Conservation (phyloP, 2,797 vertebrate genomes). For the Karalla daura region DNA sequence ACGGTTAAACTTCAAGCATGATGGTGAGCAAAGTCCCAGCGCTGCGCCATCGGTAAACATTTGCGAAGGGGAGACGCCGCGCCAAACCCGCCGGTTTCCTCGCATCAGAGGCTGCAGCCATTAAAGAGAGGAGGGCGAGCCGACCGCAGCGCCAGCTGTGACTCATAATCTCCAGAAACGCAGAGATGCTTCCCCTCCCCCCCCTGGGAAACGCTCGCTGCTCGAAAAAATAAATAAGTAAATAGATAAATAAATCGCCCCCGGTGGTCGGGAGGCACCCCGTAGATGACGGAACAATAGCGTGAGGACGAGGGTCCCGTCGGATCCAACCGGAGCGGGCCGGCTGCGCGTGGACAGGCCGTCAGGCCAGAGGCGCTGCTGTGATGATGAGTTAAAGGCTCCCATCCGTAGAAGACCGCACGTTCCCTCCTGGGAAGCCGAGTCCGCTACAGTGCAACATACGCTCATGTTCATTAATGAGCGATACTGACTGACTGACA, state of each 20-base stretch:
- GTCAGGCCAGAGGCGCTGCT: too few species aligned
- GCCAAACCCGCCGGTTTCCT: neutral
- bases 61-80: conserved; percentile 35
- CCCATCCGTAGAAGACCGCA: neutral
- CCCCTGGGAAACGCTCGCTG: conserved; percentile 29
- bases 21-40: conserved; percentile 6
- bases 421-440: neutral
- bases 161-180: conserved; percentile 61
- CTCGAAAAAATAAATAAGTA: too few species aligned
- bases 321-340: conserved; percentile 2
- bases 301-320: neutral
- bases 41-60: conserved; percentile 41
- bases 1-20: conserved; percentile 9
- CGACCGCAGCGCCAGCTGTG: conserved; percentile 48
- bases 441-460: neutral
- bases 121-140: conserved; percentile 45
- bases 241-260: too few species aligned
- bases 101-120: conserved; percentile 28
- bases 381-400: conserved; percentile 1
- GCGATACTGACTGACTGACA: conserved; percentile 29
- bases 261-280: conserved; percentile 14
- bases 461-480: neutral
- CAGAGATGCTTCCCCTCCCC: conserved; percentile 25
- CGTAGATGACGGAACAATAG: conserved; percentile 23
- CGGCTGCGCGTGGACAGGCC: neutral